Percentiles rank a stretch among this genome's conserved stretches.
Evolutionary conservation across 2,888 invertebrate genomes (phyloP).

Genomic region (Quadroppia sp.): DNA sequence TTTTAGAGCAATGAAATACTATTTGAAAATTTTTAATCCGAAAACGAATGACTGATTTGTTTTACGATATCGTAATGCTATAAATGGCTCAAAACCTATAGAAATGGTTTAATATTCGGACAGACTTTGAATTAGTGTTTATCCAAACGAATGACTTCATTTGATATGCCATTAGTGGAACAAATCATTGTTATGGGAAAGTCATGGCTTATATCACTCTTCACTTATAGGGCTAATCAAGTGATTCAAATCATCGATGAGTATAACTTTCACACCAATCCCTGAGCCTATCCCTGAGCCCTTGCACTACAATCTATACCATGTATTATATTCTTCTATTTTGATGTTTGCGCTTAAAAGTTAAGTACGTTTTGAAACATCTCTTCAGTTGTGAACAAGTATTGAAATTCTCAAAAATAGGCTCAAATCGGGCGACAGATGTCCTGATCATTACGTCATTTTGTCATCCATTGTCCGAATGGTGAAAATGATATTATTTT

Average conservation of each 20-base stretch:
- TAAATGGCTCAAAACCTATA: not conserved
- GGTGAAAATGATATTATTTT: constrained; percentile 17
- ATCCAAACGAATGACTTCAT: constrained; percentile 18
- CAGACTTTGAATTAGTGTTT: constrained; percentile 7
- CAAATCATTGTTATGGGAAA: constrained; percentile 27
- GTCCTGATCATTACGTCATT: constrained; percentile 20
- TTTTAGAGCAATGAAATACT: not conserved
- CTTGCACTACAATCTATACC: not conserved
- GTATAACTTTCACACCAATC: constrained; percentile 15
- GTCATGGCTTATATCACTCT: constrained; percentile 17
- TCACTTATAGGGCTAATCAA: constrained; percentile 13
- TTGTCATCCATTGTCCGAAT: not conserved
- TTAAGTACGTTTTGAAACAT: constrained; percentile 6
- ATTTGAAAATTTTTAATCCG: not conserved
- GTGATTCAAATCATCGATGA: constrained; percentile 19
- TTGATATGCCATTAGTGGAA: constrained; percentile 31
- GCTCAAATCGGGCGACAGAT: constrained; percentile 4
- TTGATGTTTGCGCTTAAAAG: not conserved
- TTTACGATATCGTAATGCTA: not conserved
- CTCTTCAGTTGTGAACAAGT: constrained; percentile 10
- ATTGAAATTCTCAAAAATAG: not conserved
- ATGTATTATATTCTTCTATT: not conserved
- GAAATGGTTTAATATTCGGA: not conserved
- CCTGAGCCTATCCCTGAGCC: not conserved
- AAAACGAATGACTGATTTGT: constrained; percentile 17